These are phyloP conservation scores for Peromyscus californicus DNA, from an alignment of 2,113 vertebrate genomes.

Conservation along the genomic window DNA sequence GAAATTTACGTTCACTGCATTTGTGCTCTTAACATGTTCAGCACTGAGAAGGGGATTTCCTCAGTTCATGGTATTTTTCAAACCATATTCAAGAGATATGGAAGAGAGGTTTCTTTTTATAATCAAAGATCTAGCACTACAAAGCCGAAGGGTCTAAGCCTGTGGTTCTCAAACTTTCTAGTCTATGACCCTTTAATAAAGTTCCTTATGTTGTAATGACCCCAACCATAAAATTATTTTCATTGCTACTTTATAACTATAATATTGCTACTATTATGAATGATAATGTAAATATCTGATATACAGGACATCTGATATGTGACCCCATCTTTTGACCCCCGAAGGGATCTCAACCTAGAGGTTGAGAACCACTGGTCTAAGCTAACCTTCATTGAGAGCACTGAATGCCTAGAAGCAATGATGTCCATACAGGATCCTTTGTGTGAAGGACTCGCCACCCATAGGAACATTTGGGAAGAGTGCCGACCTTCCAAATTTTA, in stretches of 20 bases:
- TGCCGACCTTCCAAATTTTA: neutral
- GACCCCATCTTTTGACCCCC: neutral
- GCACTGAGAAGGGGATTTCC: neutral
- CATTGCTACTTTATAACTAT: neutral
- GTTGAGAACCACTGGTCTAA: neutral
- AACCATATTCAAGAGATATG: neutral
- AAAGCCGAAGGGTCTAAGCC: neutral
- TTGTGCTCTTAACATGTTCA: neutral
- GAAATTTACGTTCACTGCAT: neutral
- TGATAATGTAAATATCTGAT: neutral
- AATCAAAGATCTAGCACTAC: neutral
- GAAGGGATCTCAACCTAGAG: too few relatives aligned
- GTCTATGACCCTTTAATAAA: neutral
- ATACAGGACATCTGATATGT: neutral
- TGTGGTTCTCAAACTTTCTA: neutral
- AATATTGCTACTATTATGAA: neutral
- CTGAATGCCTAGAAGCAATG: accelerated
- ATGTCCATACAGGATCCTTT: neutral
- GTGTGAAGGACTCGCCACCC: accelerated
- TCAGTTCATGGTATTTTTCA: neutral
- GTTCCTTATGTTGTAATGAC: neutral
- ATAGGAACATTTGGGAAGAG: neutral
- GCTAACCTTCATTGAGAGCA: too few relatives aligned
- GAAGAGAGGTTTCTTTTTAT: neutral
- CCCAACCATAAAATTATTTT: neutral